Conservation (phyloP, 2,888 invertebrate genomes). For the Pristionchus exspectatus region DNA sequence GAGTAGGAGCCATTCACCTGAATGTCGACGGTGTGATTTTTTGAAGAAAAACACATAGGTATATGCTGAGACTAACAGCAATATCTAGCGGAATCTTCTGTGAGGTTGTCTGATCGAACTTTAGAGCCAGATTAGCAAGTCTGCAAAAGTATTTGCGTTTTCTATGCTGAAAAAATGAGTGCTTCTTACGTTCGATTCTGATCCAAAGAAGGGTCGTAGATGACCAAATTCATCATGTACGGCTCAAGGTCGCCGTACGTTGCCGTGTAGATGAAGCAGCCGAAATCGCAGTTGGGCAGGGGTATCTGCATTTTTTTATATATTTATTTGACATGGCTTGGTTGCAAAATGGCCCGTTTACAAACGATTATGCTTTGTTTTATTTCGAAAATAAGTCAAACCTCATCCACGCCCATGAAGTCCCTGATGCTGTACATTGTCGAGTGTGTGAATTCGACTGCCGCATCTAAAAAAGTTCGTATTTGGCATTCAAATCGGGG, state of each 20-base stretch:
- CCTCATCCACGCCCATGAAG: neutral
- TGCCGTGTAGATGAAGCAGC: neutral
- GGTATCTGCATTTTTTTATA: neutral
- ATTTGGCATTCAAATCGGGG: neutral
- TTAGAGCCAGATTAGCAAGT: neutral
- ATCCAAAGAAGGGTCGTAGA: neutral
- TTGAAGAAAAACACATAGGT: too few species aligned
- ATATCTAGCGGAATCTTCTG: neutral
- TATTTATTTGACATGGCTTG: neutral
- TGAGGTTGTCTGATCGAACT: neutral
- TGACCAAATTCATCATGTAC: neutral
- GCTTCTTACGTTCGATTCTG: neutral
- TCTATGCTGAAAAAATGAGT: neutral
- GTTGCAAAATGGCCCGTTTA: too few species aligned
- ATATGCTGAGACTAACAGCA: neutral
- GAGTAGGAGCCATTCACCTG: neutral
- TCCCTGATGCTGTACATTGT: neutral
- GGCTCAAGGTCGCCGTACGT: neutral
- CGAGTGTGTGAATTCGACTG: neutral
- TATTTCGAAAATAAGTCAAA: too few species aligned
- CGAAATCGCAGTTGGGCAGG: neutral
- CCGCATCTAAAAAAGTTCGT: neutral
- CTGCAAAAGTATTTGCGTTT: neutral
- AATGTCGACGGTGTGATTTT: neutral
- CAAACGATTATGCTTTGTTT: too few species aligned